Evolutionary conservation across 2,888 invertebrate species (phyloP).

Genomic region (Drosophila kuntzei): DNA sequence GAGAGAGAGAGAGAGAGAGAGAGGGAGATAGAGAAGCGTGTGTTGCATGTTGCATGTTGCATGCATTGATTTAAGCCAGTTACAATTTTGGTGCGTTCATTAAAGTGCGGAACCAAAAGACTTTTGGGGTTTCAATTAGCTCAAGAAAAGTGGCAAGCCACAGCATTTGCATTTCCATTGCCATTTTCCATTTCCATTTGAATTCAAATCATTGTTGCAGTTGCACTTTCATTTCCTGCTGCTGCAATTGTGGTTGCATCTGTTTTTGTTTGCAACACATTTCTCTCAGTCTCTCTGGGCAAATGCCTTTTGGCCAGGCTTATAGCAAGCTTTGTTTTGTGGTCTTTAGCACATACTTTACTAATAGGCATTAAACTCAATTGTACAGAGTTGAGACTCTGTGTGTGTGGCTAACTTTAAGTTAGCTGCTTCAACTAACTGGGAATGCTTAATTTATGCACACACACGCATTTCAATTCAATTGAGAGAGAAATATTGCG

Average conservation of each 20-base stretch:
- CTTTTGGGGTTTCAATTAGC: conserved; percentile 64
- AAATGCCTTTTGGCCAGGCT: conserved; percentile 31
- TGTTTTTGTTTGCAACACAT: conserved; percentile 58
- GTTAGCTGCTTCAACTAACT: conserved; percentile 9
- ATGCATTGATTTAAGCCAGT: conserved; percentile 32
- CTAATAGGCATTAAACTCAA: conserved; percentile 70
- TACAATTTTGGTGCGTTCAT: conserved; percentile 36
- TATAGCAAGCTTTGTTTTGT: conserved; percentile 59
- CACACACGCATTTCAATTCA: conserved; percentile 49
- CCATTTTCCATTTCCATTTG: conserved; percentile 35
- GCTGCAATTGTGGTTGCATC: conserved; percentile 51
- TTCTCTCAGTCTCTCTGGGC: neutral
- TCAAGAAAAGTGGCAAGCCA: conserved; percentile 63
- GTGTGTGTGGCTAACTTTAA: conserved; percentile 24
- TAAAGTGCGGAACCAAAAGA: conserved; percentile 31
- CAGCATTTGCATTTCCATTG: conserved; percentile 57
- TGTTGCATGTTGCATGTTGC: conserved; percentile 15
- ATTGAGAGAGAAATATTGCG: conserved; percentile 19
- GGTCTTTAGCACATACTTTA: conserved; percentile 66
- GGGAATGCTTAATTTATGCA: conserved; percentile 64
- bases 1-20: neutral
- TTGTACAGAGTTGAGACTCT: conserved; percentile 31
- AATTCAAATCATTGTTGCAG: conserved; percentile 9
- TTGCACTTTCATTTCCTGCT: conserved; percentile 21
- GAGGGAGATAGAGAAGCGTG: conserved; percentile 2